Evolutionary conservation across 2,797 vertebrate species (phyloP).

Genomic region (Anguilla megastoma): DNA sequence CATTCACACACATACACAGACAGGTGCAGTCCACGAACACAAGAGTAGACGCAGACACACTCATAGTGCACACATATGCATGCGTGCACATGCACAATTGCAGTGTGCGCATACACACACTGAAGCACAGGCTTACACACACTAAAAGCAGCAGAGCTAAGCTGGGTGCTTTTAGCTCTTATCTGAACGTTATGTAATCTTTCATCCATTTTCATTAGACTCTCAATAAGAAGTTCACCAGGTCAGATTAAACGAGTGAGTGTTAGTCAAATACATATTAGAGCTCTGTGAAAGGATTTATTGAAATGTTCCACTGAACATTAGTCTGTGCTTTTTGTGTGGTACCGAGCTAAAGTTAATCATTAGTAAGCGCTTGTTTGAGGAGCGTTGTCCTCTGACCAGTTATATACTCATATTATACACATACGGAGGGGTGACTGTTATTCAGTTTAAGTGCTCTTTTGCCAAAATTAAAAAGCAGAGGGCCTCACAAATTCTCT

Average conservation of each 20-base stretch:
- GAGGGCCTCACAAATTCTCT: not conserved
- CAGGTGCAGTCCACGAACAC: not conserved
- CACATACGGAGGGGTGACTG: not conserved
- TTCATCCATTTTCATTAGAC: constrained; percentile 8
- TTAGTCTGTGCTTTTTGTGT: constrained; percentile 1
- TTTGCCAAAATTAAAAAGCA: not conserved
- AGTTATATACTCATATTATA: not conserved
- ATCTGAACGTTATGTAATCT: not conserved
- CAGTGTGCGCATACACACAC: not conserved
- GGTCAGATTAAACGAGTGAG: constrained; percentile 12
- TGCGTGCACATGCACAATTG: not conserved
- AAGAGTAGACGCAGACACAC: not conserved
- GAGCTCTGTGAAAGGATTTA: not conserved
- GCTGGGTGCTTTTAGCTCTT: not conserved
- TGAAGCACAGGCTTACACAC: not conserved
- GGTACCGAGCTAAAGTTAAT: not conserved
- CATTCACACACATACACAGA: not conserved
- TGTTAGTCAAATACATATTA: constrained; percentile 5
- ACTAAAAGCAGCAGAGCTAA: not conserved
- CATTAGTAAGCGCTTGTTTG: constrained; percentile 7
- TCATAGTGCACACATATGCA: no score
- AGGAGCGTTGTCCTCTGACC: not conserved
- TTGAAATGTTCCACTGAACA: not conserved
- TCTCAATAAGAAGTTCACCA: not conserved
- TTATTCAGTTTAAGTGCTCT: not conserved